Base-by-base conservation (phyloP, 2,797 vertebrate genomes). In the Anisognathus igniventris region DNA sequence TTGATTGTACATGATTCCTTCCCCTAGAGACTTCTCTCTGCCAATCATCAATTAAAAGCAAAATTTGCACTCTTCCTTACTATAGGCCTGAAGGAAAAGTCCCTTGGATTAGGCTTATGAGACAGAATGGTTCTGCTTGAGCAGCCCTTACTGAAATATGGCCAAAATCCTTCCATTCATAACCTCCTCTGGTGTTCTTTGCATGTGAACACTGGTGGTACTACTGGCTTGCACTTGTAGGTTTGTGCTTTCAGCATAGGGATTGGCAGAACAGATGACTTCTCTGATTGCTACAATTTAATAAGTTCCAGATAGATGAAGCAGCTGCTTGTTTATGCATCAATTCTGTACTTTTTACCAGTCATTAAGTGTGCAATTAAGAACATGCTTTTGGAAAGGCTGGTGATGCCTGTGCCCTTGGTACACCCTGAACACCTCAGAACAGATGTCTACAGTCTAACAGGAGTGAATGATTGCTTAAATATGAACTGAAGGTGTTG, bases 321-420 rank as follows among this genome's bases (percentile, higher is more conserved):
- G 76, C 87, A 96, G 86, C 51, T 95, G 72, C 91, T 96, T 96
- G 94, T 95, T 97, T 95, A 83, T 89, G 33, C 56, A 73, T 85
- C 33, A 45, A 27, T 66, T 44, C 20, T 76, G 42, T 66, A 23
- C 56, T 72, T 93, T 93, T 91, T 54, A 62, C 50, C 60, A 82
- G 51, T 45, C 76, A 71, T 91, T 82, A 94, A 87, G 9, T 51
- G n/a, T 77, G 53, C 68, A 83, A 20, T 92, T 84, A 86, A 73
- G n/a, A 82, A 24, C 12, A 5, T 56, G 28, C 35, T 88, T 90
- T 92, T 78, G 73, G 65, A 75, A 75, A 72, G 25, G 23, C 48
- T 93, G 53, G 12, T 71, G 79, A 15, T 72, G 47, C 15, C 33
- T 54, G 25, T 53, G 54, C 50, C 47, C 65, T 53, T 80, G 40